These are phyloP conservation scores for Balaeniceps rex DNA, from an alignment of 2,113 vertebrate genomes.

Conservation along the genomic window DNA sequence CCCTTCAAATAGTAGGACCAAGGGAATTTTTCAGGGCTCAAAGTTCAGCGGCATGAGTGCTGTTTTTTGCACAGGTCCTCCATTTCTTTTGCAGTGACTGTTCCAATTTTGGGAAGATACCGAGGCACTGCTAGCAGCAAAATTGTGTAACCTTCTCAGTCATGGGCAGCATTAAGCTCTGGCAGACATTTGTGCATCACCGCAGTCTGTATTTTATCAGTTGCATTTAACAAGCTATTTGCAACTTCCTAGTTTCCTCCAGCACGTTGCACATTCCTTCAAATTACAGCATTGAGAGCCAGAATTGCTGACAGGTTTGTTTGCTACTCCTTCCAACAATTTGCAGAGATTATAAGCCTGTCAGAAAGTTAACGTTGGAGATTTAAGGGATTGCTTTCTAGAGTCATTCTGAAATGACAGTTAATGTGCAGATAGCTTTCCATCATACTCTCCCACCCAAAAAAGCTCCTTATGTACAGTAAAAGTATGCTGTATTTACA, in stretches of 20 bases:
- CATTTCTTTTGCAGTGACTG: neutral
- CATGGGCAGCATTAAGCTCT: neutral
- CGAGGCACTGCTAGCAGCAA: neutral
- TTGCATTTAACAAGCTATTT: neutral
- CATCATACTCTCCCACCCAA: neutral
- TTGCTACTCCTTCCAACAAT: neutral
- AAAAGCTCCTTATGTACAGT: neutral
- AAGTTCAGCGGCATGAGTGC: neutral
- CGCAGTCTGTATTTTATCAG: neutral
- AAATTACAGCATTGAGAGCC: neutral
- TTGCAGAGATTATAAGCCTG: constrained; percentile 23
- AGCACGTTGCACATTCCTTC: neutral
- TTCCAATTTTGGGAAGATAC: neutral
- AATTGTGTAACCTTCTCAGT: neutral
- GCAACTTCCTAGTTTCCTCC: neutral
- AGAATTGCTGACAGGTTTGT: constrained; percentile 36
- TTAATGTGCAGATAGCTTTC: neutral
- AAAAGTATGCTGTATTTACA: neutral
- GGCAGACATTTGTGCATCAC: neutral
- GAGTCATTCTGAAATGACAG: constrained; percentile 29
- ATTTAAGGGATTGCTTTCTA: constrained; percentile 41
- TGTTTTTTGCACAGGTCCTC: neutral
- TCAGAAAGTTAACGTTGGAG: constrained; percentile 18
- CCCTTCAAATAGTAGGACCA: neutral
- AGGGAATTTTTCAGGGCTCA: neutral